A percentile compares a stretch with the other conserved stretches of the same genome.
Evolutionary conservation across 2,113 vertebrate species (phyloP).

Genomic region (Ictalurus furcatus): DNA sequence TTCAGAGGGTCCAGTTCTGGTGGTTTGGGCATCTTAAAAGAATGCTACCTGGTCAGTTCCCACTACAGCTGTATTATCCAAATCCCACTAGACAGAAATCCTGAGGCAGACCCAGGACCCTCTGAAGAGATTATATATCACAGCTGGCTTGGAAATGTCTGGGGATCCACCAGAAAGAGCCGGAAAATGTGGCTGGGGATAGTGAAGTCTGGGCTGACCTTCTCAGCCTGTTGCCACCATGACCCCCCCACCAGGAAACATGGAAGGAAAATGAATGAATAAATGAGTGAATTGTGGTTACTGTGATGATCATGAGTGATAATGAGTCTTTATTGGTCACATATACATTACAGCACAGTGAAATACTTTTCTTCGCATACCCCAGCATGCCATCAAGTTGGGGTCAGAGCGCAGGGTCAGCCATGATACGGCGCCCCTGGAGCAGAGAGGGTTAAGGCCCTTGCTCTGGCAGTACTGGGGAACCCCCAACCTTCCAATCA

Average conservation of each 20-base stretch:
- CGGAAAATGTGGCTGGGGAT: background rate
- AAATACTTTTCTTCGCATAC: too few species aligned
- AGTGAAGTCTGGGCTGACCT: background rate
- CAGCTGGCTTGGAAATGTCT: background rate
- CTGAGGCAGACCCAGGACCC: background rate
- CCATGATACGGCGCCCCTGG: too few species aligned
- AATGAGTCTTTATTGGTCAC: too few species aligned
- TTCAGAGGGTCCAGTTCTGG: background rate
- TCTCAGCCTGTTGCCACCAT: background rate
- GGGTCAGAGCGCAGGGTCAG: too few species aligned
- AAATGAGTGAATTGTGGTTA: background rate
- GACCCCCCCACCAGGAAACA: too few species aligned
- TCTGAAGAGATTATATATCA: background rate
- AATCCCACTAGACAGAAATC: background rate
- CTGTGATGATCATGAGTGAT: background rate
- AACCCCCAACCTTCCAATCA: too few species aligned
- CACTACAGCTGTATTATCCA: background rate
- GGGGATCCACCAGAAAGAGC: background rate
- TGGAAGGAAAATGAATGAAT: background rate
- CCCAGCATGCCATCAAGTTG: too few species aligned
- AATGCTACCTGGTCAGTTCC: background rate
- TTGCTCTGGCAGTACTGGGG: too few species aligned
- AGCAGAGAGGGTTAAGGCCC: too few species aligned
- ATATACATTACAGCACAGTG: too few species aligned
- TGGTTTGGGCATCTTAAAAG: background rate